Evolutionary conservation across 2,113 vertebrate species (phyloP).

Genomic region (Phaethon lepturus): DNA sequence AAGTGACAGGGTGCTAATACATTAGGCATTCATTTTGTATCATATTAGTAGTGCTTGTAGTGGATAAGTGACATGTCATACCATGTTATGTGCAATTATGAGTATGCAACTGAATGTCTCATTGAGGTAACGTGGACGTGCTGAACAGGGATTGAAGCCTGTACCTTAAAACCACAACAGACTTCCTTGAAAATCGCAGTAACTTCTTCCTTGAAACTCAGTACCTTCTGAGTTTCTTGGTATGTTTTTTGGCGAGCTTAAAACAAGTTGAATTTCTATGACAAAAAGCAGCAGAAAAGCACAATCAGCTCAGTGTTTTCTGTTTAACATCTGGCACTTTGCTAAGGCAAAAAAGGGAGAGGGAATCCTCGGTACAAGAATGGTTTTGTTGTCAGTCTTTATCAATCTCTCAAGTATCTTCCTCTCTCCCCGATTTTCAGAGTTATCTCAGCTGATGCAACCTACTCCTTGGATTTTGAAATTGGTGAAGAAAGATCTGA

Average conservation of each 20-base stretch:
- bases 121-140: not conserved
- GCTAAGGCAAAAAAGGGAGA: not conserved
- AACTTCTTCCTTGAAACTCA: too few relatives aligned
- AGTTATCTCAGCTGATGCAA: not conserved
- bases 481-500: not conserved
- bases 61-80: slow-evolving; percentile 40
- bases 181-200: not conserved
- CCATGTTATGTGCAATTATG: not conserved
- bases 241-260: not conserved
- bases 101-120: not conserved
- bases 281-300: not conserved
- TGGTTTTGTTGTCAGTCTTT: not conserved
- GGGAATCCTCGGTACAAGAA: not conserved
- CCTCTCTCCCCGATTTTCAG: not conserved
- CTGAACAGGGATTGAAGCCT: not conserved
- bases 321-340: not conserved
- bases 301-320: not conserved
- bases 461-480: not conserved
- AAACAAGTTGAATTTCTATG: not conserved
- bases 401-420: not conserved
- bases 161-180: not conserved
- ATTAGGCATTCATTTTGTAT: slow-evolving; percentile 48
- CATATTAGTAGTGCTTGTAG: slow-evolving; percentile 48
- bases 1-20: slow-evolving; percentile 68
- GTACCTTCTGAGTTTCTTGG: not conserved